A percentile compares a stretch with the other conserved stretches of the same genome.
These are phyloP conservation scores for Cygnus atratus DNA, from an alignment of 2,113 vertebrate species.

Conservation along the genomic window DNA sequence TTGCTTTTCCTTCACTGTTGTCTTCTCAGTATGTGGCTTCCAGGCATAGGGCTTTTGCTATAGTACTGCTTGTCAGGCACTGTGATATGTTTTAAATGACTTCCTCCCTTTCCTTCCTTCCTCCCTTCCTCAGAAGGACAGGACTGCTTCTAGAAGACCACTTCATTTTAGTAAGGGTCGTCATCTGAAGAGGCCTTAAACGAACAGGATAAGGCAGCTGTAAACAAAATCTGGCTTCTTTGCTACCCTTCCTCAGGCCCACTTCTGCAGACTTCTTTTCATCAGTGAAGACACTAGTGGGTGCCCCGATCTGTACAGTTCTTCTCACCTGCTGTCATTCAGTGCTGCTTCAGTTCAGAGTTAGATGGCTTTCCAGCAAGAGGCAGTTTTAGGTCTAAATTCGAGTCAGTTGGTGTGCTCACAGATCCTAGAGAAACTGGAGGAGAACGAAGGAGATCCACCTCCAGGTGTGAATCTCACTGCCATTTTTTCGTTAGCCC, in stretches of 20 bases:
- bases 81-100: not conserved
- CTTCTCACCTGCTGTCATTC: not conserved
- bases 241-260: not conserved
- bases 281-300: not conserved
- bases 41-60: not conserved
- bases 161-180: not conserved
- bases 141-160: not conserved
- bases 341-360: not conserved
- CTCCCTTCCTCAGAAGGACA: not conserved
- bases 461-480: not conserved
- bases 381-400: not conserved
- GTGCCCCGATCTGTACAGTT: not conserved
- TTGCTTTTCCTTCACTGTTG: not conserved
- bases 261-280: not conserved
- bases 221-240: not conserved
- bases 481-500: not conserved
- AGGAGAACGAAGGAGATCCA: not conserved
- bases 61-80: not conserved
- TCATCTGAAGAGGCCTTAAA: not conserved
- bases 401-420: not conserved
- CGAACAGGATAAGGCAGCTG: not conserved
- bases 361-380: not conserved
- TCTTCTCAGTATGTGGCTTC: not conserved
- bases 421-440: not conserved
- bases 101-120: not conserved